Conservation (phyloP, 2,113 vertebrate genomes). For the Fulmarus glacialis region DNA sequence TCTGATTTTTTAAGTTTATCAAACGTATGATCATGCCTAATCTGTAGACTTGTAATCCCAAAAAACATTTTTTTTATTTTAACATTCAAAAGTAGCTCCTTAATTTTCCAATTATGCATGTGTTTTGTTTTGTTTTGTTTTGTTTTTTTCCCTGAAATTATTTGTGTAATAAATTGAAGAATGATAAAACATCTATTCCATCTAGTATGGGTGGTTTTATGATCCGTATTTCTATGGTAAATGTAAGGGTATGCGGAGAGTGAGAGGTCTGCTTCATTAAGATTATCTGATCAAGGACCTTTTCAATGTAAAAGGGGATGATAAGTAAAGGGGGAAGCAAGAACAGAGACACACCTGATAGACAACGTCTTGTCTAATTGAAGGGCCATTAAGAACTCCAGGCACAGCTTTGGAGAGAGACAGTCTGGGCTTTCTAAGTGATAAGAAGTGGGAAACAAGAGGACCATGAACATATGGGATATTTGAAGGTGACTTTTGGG, state of each 20-base stretch:
- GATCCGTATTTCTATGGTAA: background rate
- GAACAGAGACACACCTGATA: background rate
- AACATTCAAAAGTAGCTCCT: background rate
- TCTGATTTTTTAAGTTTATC: background rate
- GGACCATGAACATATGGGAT: background rate
- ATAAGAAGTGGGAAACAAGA: background rate
- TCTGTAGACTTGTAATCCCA: background rate
- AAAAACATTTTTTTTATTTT: background rate
- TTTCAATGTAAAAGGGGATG: background rate
- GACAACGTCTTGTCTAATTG: background rate
- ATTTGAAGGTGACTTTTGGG: background rate
- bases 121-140: background rate
- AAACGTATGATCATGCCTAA: background rate
- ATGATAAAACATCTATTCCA: background rate
- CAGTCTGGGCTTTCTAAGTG: background rate
- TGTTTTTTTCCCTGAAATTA: background rate
- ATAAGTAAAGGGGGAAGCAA: background rate
- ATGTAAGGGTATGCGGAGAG: background rate
- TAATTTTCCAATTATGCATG: background rate
- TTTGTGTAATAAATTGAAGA: background rate
- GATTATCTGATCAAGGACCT: background rate
- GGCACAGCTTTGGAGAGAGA: background rate
- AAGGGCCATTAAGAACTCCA: background rate
- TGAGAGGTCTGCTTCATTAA: background rate
- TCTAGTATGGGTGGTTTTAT: background rate